Base-by-base conservation (phyloP, 1,140 invertebrate species). In the Triops cancriformis region DNA sequence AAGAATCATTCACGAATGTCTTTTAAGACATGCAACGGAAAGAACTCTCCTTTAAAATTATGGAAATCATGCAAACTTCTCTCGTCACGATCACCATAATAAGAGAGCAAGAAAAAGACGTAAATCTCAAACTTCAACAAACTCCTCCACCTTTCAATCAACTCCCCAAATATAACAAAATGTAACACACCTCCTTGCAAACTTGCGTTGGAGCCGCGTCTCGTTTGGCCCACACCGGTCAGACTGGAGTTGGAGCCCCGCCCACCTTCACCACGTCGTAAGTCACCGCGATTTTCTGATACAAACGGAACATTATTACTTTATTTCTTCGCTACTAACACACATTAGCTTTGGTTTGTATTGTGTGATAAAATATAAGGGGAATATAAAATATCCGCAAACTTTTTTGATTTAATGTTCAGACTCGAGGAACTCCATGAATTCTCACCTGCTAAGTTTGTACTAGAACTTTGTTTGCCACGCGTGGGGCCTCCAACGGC, bases 401-500 rank as follows among this genome's bases (percentile, higher is more conserved):
- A n/a, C n/a, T n/a, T n/a, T n/a, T n/a, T n/a, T n/a, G n/a, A n/a
- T n/a, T n/a, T n/a, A n/a, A n/a, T n/a, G n/a, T n/a, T n/a, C n/a
- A n/a, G n/a, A n/a, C n/a, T n/a, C 31, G 31, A 37, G 31, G 31
- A 4, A 7, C 31, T 37, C 2, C 7, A 7, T 37, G 2, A 7
- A 37, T 4, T 37, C 31, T 37, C 85, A 94, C 92, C 92, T 81
- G 87, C 86, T 79, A 94, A 87, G 86, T 93, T 93, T 77, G 92
- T 91, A 80, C 88, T 90, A 79, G 92, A 94, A 78, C 92, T 92
- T 82, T 93, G 93, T 83, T 93, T 92, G 72, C 90, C 90, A 79
- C 89, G 86, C 86, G 89, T 89, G 80, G 89, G 89, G 26, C 37
- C 37, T 26, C 37, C 26, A 18, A 28, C 79, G 91, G 89, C 80